Conservation (phyloP, 2,888 invertebrate species). For the Hipparchia sbordonii region DNA sequence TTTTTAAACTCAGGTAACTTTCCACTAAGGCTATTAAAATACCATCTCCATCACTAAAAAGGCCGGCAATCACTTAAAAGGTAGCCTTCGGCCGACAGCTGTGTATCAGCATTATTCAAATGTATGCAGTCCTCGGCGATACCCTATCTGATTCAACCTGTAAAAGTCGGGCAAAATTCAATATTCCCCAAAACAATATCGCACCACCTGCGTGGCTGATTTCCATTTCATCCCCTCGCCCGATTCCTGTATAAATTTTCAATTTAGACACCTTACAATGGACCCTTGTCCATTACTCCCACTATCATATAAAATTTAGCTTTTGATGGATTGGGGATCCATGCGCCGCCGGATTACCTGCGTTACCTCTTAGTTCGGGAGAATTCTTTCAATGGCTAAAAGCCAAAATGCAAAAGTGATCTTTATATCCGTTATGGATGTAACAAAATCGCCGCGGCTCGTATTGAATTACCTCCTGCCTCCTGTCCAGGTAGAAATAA, state of each 20-base stretch:
- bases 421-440: no score
- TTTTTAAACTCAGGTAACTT: no score
- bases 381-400: neutral
- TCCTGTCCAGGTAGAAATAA: no score
- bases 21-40: neutral
- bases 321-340: constrained; percentile 27
- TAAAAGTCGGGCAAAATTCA: constrained; percentile 68
- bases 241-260: constrained; percentile 63
- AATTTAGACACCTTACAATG: constrained; percentile 57
- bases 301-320: constrained; percentile 37
- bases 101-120: constrained; percentile 42
- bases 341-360: neutral
- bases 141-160: constrained; percentile 62
- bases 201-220: constrained; percentile 61
- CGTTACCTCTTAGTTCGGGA: neutral
- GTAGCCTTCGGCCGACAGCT: constrained; percentile 30
- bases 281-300: constrained; percentile 39
- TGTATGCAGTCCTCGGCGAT: constrained; percentile 41
- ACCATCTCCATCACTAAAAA: constrained; percentile 20
- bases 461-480: no score
- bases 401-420: neutral
- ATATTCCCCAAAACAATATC: constrained; percentile 68
- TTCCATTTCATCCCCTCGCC: constrained; percentile 51
- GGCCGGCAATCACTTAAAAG: constrained; percentile 31
- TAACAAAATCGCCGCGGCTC: no score